phyloP scores from a whole-genome alignment of 1,140 invertebrate species.

The Pomacea maculata region DNA sequence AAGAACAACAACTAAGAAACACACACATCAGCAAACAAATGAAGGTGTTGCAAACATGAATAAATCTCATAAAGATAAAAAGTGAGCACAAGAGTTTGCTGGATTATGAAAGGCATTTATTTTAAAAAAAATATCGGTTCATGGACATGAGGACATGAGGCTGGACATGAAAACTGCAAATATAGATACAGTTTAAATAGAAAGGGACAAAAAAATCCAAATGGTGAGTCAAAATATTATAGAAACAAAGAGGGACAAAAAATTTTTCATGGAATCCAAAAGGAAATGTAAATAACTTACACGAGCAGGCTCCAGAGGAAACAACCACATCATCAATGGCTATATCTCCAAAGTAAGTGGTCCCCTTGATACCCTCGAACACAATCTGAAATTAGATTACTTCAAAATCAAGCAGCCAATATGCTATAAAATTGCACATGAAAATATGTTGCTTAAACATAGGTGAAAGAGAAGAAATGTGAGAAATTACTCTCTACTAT shows the following conservation, averaged over 20 bases:
- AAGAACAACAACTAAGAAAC: neutral
- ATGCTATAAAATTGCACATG: too few species aligned
- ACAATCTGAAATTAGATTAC: constrained; percentile 53
- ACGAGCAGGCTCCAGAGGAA: constrained; percentile 38
- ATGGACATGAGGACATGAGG: too few species aligned
- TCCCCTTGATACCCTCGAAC: constrained; percentile 76
- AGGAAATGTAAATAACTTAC: too few species aligned
- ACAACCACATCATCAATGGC: constrained; percentile 77
- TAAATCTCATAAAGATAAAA: neutral
- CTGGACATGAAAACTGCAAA: neutral
- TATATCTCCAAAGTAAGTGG: constrained; percentile 74
- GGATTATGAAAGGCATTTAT: too few species aligned
- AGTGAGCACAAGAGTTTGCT: neutral
- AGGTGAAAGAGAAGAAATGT: too few species aligned
- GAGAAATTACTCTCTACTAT: too few species aligned
- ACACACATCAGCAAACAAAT: neutral
- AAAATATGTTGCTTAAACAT: too few species aligned
- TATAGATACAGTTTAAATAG: neutral
- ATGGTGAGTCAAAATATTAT: neutral
- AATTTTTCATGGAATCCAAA: neutral
- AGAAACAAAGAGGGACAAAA: neutral
- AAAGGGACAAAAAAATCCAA: neutral
- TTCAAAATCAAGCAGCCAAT: too few species aligned
- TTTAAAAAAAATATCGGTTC: too few species aligned
- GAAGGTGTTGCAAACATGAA: neutral